These are phyloP conservation scores for Pherbina coryleti DNA, from an alignment of 2,888 invertebrate genomes.

Conservation along the genomic window DNA sequence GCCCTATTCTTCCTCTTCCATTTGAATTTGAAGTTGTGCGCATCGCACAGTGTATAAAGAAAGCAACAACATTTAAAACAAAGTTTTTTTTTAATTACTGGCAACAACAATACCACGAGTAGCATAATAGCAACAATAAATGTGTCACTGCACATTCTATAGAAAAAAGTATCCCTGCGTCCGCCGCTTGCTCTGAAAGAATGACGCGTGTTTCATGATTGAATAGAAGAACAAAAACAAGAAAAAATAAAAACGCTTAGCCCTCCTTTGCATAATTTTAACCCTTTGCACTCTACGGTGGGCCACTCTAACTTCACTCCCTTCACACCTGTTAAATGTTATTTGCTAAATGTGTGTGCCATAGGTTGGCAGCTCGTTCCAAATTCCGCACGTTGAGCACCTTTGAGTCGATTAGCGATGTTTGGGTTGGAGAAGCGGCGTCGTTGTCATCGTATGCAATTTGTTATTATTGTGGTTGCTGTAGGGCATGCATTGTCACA, in stretches of 20 bases:
- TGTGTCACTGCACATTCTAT: neutral
- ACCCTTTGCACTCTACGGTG: no score
- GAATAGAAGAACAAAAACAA: no score
- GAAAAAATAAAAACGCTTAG: neutral
- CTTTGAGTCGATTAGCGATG: neutral
- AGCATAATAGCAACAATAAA: no score
- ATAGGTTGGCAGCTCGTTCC: neutral
- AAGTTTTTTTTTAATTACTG: no score
- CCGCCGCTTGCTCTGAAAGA: neutral
- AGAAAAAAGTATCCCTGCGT: neutral
- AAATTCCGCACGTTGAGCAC: no score
- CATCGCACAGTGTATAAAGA: no score
- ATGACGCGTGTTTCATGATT: neutral
- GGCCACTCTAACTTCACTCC: neutral
- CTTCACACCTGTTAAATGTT: conserved; percentile 4
- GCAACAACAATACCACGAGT: no score
- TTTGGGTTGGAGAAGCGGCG: neutral
- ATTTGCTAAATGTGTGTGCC: conserved; percentile 1
- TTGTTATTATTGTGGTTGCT: conserved; percentile 9
- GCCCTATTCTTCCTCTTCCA: neutral
- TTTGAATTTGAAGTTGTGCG: neutral
- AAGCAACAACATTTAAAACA: no score
- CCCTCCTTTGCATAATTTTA: neutral
- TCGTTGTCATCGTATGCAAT: neutral
- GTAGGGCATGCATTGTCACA: neutral